phyloP scores from a whole-genome alignment of 2,888 invertebrate genomes.

The Dryococelus australis region DNA sequence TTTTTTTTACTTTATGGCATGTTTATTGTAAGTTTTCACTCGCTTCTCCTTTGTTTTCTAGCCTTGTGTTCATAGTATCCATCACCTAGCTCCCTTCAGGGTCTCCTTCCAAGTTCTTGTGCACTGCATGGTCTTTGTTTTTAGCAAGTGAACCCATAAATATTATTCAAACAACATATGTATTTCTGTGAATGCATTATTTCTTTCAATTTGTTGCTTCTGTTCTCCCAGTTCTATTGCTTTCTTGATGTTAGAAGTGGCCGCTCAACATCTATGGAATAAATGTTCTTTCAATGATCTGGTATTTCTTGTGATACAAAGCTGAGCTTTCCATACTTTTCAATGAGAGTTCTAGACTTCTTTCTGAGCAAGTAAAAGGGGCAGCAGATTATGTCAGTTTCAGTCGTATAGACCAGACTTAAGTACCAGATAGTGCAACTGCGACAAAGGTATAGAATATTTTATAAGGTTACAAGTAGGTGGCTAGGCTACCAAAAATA shows the following conservation, averaged over 20 bases:
- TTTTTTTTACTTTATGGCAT: not conserved
- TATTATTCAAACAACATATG: not conserved
- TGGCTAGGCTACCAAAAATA: too few relatives aligned
- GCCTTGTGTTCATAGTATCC: not conserved
- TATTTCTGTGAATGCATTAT: not conserved
- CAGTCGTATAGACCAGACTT: too few relatives aligned
- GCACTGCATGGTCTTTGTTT: not conserved
- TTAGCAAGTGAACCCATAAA: not conserved
- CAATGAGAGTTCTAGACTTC: too few relatives aligned
- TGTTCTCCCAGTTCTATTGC: not conserved
- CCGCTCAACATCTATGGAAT: too few relatives aligned
- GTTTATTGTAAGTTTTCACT: slow-evolving; percentile 10
- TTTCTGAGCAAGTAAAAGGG: too few relatives aligned
- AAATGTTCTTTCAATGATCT: too few relatives aligned
- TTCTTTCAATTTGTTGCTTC: not conserved
- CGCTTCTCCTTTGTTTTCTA: not conserved
- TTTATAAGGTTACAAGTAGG: too few relatives aligned
- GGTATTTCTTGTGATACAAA: too few relatives aligned
- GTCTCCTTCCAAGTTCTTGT: not conserved
- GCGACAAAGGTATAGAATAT: too few relatives aligned
- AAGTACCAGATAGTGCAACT: too few relatives aligned
- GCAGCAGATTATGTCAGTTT: too few relatives aligned
- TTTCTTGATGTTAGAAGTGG: not conserved
- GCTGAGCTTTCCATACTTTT: too few relatives aligned
- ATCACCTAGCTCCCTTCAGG: not conserved